These are phyloP conservation scores for Lasioglossum malachurum DNA, from an alignment of 2,888 invertebrate genomes.

Conservation along the genomic window DNA sequence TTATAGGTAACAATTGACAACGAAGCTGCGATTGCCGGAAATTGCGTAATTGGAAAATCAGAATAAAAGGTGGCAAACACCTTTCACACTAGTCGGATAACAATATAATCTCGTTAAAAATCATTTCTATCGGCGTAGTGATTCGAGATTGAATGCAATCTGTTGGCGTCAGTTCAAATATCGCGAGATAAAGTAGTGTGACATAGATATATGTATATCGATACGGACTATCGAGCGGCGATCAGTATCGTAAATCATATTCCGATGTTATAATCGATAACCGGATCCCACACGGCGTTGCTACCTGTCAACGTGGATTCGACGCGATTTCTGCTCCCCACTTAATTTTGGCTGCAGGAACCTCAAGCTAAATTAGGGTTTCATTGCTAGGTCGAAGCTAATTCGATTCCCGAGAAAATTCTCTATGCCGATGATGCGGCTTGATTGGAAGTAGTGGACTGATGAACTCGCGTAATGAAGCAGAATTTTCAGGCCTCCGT, in stretches of 20 bases:
- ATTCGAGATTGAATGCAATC: not conserved
- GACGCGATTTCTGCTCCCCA: not conserved
- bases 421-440: constrained; percentile 5
- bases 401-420: constrained; percentile 23
- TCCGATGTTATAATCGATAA: not conserved
- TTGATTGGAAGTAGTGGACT: constrained; percentile 1
- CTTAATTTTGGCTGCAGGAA: constrained; percentile 10
- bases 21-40: not conserved
- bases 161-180: not conserved
- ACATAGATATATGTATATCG: not conserved
- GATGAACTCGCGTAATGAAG: not conserved
- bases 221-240: not conserved
- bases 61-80: not conserved
- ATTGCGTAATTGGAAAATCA: not conserved
- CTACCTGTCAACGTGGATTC: not conserved
- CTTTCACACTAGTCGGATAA: not conserved
- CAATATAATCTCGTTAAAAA: constrained; percentile 1
- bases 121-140: not conserved
- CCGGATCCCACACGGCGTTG: no score
- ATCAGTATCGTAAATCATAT: not conserved
- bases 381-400: constrained; percentile 10
- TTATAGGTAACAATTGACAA: no score
- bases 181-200: not conserved
- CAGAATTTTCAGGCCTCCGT: not conserved
- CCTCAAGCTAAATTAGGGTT: constrained; percentile 6